Percentiles rank a stretch among this genome's conserved stretches.
These are phyloP conservation scores for Toxostoma redivivum DNA, from an alignment of 2,113 vertebrate genomes.

Conservation along the genomic window DNA sequence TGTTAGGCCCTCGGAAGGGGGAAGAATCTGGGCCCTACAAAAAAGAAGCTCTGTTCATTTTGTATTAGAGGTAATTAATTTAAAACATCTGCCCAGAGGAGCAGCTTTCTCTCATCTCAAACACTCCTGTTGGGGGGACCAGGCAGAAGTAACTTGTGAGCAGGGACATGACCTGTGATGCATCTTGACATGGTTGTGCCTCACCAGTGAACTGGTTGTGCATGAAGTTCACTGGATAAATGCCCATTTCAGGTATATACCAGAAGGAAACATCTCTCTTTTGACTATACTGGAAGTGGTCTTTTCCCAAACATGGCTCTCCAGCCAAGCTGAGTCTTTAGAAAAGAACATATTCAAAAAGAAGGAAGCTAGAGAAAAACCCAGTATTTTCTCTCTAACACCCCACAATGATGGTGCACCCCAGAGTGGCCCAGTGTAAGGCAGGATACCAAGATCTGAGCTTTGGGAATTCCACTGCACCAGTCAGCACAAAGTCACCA, in stretches of 20 bases:
- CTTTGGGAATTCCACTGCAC: neutral
- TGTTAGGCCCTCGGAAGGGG: fast-evolving
- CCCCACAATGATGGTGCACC: neutral
- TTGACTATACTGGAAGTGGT: neutral
- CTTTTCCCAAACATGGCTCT: neutral
- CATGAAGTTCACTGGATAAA: neutral
- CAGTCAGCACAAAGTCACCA: neutral
- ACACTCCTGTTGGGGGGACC: neutral
- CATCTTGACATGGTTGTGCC: neutral
- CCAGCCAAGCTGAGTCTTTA: neutral
- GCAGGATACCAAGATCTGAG: neutral
- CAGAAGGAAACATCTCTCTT: neutral
- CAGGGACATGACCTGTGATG: neutral
- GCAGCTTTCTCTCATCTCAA: fast-evolving
- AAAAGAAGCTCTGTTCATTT: neutral
- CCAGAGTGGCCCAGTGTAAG: neutral
- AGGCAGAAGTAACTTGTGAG: neutral
- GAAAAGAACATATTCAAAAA: neutral
- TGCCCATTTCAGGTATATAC: neutral
- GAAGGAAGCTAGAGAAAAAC: neutral
- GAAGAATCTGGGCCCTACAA: neutral
- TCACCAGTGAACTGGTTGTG: neutral
- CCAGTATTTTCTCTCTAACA: neutral
- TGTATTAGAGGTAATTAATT: neutral
- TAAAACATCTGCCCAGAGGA: neutral